Conservation (phyloP, 2,113 vertebrate species). For the Balaenoptera acutorostrata region DNA sequence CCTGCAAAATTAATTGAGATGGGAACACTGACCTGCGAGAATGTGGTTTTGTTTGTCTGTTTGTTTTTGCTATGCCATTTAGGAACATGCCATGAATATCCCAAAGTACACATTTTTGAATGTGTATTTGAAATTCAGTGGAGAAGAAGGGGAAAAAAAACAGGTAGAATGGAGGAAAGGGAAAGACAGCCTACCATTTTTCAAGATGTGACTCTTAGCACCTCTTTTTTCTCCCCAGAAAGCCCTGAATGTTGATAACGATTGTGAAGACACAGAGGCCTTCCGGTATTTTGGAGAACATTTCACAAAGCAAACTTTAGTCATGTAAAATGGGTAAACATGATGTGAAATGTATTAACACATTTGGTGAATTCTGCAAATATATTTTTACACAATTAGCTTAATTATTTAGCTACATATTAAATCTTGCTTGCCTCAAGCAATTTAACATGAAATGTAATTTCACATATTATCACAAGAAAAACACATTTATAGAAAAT, state of each 20-base stretch:
- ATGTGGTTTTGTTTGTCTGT: background rate
- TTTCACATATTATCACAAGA: constrained; percentile 73
- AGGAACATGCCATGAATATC: background rate
- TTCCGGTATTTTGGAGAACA: constrained; percentile 47
- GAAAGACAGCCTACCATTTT: background rate
- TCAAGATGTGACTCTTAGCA: background rate
- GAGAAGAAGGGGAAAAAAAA: background rate
- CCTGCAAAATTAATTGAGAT: background rate
- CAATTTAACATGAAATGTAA: constrained; percentile 73
- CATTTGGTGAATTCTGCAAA: constrained; percentile 75
- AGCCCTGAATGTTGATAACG: background rate
- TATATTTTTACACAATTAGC: constrained; percentile 80
- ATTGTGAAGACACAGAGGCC: background rate
- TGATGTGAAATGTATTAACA: constrained; percentile 75
- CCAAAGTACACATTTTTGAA: background rate
- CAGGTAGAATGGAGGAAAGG: background rate
- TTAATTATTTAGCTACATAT: constrained; percentile 77
- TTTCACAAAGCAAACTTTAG: constrained; percentile 67
- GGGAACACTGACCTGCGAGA: background rate
- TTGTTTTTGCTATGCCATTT: background rate
- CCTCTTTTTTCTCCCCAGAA: background rate
- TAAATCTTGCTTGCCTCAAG: constrained; percentile 75
- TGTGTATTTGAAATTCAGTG: background rate
- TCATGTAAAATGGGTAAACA: constrained; percentile 73
- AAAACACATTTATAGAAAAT: constrained; percentile 76